These are phyloP conservation scores for Gadopsis bispinosus DNA, from an alignment of 2,797 vertebrate genomes.

Conservation along the genomic window DNA sequence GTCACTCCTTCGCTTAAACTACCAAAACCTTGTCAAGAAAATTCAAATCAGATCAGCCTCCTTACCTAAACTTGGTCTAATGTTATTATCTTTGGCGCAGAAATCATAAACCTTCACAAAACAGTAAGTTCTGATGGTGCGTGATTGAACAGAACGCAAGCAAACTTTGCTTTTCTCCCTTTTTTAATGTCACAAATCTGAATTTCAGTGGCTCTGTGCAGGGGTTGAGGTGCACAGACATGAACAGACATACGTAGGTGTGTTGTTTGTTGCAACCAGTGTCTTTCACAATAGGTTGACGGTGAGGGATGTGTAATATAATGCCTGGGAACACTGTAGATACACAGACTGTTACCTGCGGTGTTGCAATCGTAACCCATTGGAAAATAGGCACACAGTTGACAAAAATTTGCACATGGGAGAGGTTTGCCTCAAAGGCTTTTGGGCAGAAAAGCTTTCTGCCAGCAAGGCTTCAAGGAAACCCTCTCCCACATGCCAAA, in stretches of 20 bases:
- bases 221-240: not conserved
- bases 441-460: no score
- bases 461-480: no score
- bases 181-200: not conserved
- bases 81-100: not conserved
- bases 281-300: conserved; percentile 54
- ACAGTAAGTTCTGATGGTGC: no score
- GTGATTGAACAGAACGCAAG: no score
- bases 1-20: not conserved
- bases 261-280: conserved; percentile 20
- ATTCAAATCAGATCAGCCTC: not conserved
- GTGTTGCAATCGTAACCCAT: conserved; percentile 32
- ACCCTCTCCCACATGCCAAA: not conserved
- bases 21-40: not conserved
- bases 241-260: conserved; percentile 4
- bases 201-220: not conserved
- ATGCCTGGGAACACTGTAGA: not conserved
- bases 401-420: no score
- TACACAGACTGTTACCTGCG: not conserved
- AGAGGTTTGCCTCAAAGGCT: no score
- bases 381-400: no score
- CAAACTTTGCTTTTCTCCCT: not conserved
- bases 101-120: not conserved
- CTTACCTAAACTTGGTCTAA: not conserved
- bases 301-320: conserved; percentile 5